Conservation (phyloP, 2,888 invertebrate species). For the Aphodius sticticus region DNA sequence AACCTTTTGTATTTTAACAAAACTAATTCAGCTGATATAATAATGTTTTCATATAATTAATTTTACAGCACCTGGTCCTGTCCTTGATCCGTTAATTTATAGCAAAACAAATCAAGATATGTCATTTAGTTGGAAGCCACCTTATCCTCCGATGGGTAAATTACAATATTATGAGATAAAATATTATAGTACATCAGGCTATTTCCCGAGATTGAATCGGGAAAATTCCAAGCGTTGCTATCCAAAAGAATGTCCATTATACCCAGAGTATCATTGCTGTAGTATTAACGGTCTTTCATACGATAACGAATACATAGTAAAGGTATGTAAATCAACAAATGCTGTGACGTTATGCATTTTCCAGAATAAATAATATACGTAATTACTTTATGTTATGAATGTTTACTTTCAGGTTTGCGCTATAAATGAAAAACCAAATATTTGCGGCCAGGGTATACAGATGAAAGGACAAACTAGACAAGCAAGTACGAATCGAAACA, state of each 20-base stretch:
- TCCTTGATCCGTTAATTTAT: constrained; percentile 4
- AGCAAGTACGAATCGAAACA: background rate
- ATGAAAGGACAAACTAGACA: background rate
- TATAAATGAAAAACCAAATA: background rate
- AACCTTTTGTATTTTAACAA: no score
- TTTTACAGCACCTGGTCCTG: constrained; percentile 15
- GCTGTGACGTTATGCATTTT: no score
- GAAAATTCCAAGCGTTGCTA: background rate
- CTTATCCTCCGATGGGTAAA: constrained; percentile 15
- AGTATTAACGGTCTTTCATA: background rate
- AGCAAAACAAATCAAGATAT: constrained; percentile 4
- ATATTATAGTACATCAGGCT: background rate
- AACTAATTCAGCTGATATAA: no score
- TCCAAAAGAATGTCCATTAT: background rate
- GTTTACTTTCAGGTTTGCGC: background rate
- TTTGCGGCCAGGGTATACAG: background rate
- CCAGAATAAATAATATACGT: no score
- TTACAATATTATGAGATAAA: background rate
- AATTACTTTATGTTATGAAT: no score
- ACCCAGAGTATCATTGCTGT: background rate
- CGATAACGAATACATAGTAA: background rate
- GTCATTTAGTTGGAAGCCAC: background rate
- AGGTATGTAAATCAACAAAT: no score
- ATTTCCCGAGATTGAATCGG: background rate
- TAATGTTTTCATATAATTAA: background rate